Evolutionary conservation across 2,113 vertebrate genomes (phyloP), one percentile per base, ranked within the genome.

Genomic region (Cyanistes caeruleus): DNA sequence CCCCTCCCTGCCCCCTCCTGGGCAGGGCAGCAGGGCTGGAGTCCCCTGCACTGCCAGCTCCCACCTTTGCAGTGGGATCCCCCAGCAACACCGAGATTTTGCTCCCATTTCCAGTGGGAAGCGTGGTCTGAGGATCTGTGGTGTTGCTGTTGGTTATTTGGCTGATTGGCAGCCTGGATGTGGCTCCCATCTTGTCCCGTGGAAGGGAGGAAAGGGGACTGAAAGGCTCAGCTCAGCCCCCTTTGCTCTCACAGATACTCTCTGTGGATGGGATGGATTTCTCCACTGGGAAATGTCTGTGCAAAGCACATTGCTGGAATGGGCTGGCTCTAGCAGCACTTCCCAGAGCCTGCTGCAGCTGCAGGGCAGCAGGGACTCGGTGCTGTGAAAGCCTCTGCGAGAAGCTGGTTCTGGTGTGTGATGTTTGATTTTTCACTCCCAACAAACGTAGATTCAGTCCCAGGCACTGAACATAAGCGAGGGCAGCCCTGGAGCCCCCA

Each of bases 81-180:
- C 84, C 69, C 70, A 60, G 51, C 75, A 68, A 13, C 65, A 20
- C 72, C 3, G 35, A 55, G 27, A 18, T 52, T 72, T 73, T 69
- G 41, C 51, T 86, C 85, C 79, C 1, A 0, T 10, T 64, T 33
- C 62, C 13, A 5, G 21, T 62, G 30, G 15, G 51, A 24, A 62
- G 49, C 70, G 30, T 27, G 12, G 11, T 5, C 49, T 30, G 24
- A 60, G 67, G 33, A 37, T 77, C 5, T 5, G 25, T 9, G 2
- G 24, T 64, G 58, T 53, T 90, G 70, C 37, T 1, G 0, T 3
- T 24, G 33, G 22, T 48, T 60, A 2, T 3, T 22, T 5, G 10
- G 41, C n/a, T 90, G 75, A 21, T 46, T 39, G 56, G 78, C 41
- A 87, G 69, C 67, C 65, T 90, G 62, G 65, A n/a, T n/a, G 49